A percentile compares a stretch with the other conserved stretches of the same genome.
phyloP scores from a whole-genome alignment of 2,797 vertebrate species.

The Mareca penelope region DNA sequence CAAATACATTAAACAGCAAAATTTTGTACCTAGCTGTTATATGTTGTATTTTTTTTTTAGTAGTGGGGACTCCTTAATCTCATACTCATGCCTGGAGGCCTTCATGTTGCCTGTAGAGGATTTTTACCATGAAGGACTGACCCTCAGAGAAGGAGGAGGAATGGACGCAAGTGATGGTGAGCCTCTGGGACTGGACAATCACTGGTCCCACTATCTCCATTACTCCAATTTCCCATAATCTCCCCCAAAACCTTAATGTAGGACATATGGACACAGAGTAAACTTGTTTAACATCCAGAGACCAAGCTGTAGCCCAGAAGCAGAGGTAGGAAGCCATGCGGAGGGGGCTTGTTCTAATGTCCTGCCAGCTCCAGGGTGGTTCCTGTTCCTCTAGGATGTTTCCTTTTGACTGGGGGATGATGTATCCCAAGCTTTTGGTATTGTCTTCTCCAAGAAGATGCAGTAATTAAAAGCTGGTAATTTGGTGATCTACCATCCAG shows the following conservation, averaged over 20 bases:
- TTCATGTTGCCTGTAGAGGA: accelerated
- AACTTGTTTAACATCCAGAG: background rate
- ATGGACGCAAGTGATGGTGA: accelerated
- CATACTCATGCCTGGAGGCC: background rate
- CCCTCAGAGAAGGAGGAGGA: accelerated
- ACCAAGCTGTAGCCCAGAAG: background rate
- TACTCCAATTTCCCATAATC: background rate
- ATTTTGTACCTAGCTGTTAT: background rate
- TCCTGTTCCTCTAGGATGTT: accelerated
- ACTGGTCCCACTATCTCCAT: background rate
- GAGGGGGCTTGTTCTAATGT: background rate
- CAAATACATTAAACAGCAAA: background rate
- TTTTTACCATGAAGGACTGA: background rate
- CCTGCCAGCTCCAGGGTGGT: background rate
- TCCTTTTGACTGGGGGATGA: background rate
- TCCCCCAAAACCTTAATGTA: background rate
- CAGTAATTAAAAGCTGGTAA: background rate
- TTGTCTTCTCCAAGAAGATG: background rate
- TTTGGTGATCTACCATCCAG: background rate
- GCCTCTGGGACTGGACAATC: background rate
- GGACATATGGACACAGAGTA: background rate
- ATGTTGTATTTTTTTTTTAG: background rate
- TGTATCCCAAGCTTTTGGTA: background rate
- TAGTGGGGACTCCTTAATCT: background rate
- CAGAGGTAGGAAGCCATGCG: accelerated